Evolutionary conservation across 2,113 vertebrate genomes (phyloP).

Genomic region (Nyctibius bracteatus): DNA sequence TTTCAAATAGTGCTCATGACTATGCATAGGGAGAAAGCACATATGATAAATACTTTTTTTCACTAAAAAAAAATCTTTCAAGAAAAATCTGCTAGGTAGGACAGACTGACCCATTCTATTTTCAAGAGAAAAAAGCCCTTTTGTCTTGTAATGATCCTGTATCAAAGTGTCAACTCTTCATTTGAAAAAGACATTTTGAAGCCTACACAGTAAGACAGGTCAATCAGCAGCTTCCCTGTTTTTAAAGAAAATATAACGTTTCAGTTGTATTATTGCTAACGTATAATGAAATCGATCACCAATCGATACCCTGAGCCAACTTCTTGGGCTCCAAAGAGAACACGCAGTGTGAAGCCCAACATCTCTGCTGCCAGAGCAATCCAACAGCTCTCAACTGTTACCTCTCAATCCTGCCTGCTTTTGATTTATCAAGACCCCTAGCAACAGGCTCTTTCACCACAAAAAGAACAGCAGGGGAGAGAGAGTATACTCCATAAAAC

Average conservation of each 20-base stretch:
- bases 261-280: not conserved
- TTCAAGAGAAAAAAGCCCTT: not conserved
- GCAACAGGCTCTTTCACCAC: not conserved
- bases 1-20: not conserved
- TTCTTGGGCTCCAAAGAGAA: not conserved
- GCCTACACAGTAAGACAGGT: not conserved
- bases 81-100: not conserved
- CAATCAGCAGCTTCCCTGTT: not conserved
- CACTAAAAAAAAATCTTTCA: not conserved
- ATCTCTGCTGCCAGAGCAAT: not conserved
- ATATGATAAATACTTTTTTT: not conserved
- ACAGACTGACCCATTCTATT: not conserved
- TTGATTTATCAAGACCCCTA: not conserved
- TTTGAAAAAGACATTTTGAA: not conserved
- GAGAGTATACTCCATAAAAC: not conserved
- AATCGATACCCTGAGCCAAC: not conserved
- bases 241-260: not conserved
- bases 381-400: not conserved
- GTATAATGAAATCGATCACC: rapidly evolving
- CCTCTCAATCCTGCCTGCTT: not conserved
- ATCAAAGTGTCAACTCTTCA: not conserved
- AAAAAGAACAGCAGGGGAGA: not conserved
- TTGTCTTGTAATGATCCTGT: not conserved
- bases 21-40: not conserved
- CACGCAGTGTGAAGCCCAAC: rapidly evolving